Evolutionary conservation across 64 coral and sea anemone genomes (phyloP).

Genomic region (Montipora foliosa): DNA sequence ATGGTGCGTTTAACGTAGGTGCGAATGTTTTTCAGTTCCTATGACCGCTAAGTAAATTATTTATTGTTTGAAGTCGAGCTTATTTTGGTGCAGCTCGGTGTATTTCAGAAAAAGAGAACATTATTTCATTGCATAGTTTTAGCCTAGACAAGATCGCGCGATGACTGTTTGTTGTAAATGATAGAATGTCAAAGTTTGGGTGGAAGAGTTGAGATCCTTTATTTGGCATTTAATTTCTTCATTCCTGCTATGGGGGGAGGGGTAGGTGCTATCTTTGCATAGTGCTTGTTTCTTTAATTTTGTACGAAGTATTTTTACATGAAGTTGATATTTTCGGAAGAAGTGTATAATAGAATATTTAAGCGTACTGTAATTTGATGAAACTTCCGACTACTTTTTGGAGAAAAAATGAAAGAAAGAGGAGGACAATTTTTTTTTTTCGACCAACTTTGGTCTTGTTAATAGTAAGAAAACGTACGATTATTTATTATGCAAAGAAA

Average conservation of each 20-base stretch:
- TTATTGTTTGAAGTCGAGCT: constrained; percentile 48
- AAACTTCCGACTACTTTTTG: constrained; percentile 45
- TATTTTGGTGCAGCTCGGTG: constrained; percentile 40
- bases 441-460: constrained; percentile 38
- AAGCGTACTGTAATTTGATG: constrained; percentile 57
- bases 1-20: background rate
- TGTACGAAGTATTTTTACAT: constrained; percentile 94
- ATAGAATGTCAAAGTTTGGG: background rate
- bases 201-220: background rate
- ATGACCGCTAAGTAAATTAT: constrained; percentile 17
- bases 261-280: constrained; percentile 17
- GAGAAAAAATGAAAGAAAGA: constrained; percentile 26
- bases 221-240: background rate
- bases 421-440: constrained; percentile 8
- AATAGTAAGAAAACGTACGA: constrained; percentile 36
- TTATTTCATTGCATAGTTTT: constrained; percentile 13
- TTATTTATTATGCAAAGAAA: constrained; percentile 60
- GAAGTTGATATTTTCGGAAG: constrained; percentile 83
- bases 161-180: background rate
- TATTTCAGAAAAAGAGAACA: background rate
- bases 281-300: constrained; percentile 67
- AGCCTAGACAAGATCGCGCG: background rate
- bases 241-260: background rate
- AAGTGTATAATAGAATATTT: constrained; percentile 84
- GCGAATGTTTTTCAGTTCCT: background rate